Base-by-base conservation (phyloP, 1,140 invertebrate genomes). In the Watersipora subatra region DNA sequence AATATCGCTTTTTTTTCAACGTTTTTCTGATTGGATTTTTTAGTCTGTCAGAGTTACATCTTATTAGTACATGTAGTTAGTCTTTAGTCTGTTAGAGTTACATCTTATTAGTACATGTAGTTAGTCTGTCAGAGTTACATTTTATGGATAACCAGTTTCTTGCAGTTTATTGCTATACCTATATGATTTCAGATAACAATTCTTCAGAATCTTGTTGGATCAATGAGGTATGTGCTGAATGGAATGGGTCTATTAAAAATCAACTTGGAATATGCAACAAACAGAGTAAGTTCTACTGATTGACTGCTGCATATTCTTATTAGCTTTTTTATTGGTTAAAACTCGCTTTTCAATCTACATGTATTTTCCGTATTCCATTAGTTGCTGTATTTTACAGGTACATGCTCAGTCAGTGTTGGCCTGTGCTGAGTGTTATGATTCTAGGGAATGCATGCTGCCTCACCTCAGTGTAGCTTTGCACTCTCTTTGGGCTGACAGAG, bases 171-270 rank as follows among this genome's bases (percentile, higher is more conserved):
- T 46, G 7, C 34, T 46, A 7, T 12, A 46, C n/a, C 34, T 46
- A 46, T 46, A 12, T 46, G 64, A 2, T 76, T 85, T 67, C 77
- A 85, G 73, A 84, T 85, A 17, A 85, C 85, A 25, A 84, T 87
- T 28, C 73, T 86, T 64, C 85, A 87, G 69, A 87, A 87, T 74
- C 75, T 87, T n/a, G 72, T 86, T 17, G 84, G 84, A 28, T 87
- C 86, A 2, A 87, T 87, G 86, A 86, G 86, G 74, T 87, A 85
- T 80, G 85, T 86, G 7, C 78, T 87, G 0, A 82, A 83, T 68
- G 86, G 86, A 46, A 87, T 87, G 86, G 85, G 85, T n/a, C 71
- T 86, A 28, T 75, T 87, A 19, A 69, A 85, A 46, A 85, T 87
- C 58, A 86, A 86, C 73, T 76, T 86, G 30, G 84, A 86, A 74